Evolutionary conservation across 2,797 vertebrate genomes (phyloP).

Genomic region (Poecilia gillii): DNA sequence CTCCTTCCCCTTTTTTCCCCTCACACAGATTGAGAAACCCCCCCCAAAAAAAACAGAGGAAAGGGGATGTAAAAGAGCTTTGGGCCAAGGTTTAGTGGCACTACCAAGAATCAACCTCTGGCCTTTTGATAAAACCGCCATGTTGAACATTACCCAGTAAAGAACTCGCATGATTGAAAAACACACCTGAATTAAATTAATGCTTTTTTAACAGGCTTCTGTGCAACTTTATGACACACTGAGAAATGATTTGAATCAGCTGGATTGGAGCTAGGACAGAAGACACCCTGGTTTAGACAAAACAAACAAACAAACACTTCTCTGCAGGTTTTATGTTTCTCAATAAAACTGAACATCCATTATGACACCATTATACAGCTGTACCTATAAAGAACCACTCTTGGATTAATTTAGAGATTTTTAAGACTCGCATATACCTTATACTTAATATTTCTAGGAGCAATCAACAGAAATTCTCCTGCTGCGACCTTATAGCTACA

Average conservation of each 20-base stretch:
- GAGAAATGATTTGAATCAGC: not conserved
- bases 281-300: not conserved
- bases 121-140: not conserved
- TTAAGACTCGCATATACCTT: not conserved
- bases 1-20: conserved; percentile 41
- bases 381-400: not conserved
- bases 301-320: not conserved
- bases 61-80: conserved; percentile 14
- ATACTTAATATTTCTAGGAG: not conserved
- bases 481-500: not conserved
- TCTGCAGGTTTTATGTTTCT: not conserved
- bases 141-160: not conserved
- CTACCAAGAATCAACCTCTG: not conserved
- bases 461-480: not conserved
- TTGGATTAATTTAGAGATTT: not conserved
- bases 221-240: not conserved
- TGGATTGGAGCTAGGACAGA: not conserved
- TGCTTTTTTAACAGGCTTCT: not conserved
- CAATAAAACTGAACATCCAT: not conserved
- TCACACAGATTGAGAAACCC: not conserved
- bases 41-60: not conserved
- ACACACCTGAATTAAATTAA: not conserved
- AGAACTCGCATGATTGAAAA: conserved; percentile 1
- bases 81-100: not conserved
- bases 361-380: not conserved